Evolutionary conservation across 35 echinoderm and acorn worm genomes (phyloP).

Genomic region (Nesometra sesokonis): DNA sequence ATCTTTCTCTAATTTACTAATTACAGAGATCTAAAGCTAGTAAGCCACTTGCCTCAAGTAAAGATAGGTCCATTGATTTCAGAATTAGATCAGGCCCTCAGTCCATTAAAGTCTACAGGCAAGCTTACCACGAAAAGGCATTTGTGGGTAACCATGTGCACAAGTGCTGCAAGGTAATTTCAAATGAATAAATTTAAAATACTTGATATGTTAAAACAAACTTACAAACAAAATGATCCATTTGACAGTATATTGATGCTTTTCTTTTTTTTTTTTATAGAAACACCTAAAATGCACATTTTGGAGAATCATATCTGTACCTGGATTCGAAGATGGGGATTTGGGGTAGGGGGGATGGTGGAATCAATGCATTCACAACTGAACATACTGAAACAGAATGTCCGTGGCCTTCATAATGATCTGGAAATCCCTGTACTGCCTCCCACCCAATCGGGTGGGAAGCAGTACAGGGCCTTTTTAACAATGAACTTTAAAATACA

Average conservation of each 20-base stretch:
- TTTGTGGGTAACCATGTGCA: slow-evolving; percentile 27
- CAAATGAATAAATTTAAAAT: too few species aligned
- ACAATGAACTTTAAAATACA: too few species aligned
- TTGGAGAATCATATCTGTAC: slow-evolving; percentile 19
- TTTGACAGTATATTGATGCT: too few species aligned
- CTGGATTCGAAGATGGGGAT: slow-evolving; percentile 22
- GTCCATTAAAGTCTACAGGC: slow-evolving; percentile 4
- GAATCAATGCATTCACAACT: slow-evolving; percentile 28
- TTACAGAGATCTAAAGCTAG: too few species aligned
- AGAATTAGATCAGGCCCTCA: not conserved
- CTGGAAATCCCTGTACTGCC: slow-evolving; percentile 26
- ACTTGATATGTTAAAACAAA: too few species aligned
- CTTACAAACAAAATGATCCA: too few species aligned
- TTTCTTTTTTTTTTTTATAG: too few species aligned
- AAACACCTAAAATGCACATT: slow-evolving; percentile 52
- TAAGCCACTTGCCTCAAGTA: too few species aligned
- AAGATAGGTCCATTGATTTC: too few species aligned
- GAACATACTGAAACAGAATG: slow-evolving; percentile 20
- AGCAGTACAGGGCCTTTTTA: too few species aligned
- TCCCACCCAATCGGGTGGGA: not conserved
- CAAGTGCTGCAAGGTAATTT: slow-evolving; percentile 21
- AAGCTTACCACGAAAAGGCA: slow-evolving; percentile 12
- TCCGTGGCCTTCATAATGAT: slow-evolving; percentile 34
- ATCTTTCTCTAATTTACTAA: too few species aligned
- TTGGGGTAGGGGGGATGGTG: slow-evolving; percentile 40